Conservation (phyloP, 2,113 vertebrate genomes). For the Cavia aperea region DNA sequence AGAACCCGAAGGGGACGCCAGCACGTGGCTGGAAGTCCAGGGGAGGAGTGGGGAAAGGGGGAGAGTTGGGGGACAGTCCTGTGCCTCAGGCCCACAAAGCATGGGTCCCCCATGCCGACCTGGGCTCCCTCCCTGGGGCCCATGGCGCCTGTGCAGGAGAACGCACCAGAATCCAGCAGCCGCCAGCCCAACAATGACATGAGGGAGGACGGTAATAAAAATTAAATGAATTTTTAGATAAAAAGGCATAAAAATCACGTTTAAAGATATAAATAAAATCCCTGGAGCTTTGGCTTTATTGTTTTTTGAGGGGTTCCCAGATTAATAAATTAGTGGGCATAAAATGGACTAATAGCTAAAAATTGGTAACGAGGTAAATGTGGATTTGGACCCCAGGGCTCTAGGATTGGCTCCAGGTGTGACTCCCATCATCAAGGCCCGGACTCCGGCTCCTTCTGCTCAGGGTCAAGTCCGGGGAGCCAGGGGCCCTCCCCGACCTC, state of each 20-base stretch:
- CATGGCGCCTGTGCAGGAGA: accelerated
- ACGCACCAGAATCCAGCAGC: not conserved
- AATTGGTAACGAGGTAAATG: not conserved
- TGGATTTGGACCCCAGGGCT: not conserved
- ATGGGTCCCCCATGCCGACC: not conserved
- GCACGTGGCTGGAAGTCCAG: too few species aligned
- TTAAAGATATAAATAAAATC: conserved; percentile 68
- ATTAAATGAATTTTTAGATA: conserved; percentile 66
- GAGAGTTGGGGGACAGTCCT: not conserved
- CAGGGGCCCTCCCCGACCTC: not conserved
- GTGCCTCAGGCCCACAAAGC: accelerated
- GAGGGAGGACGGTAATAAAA: conserved; percentile 66
- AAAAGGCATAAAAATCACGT: conserved; percentile 68
- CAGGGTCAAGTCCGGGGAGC: not conserved
- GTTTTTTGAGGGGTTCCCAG: conserved; percentile 53
- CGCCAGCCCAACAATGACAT: not conserved
- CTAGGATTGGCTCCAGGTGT: not conserved
- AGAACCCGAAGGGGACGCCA: not conserved
- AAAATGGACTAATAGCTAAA: conserved; percentile 34
- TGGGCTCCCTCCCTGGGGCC: not conserved
- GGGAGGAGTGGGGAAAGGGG: not conserved
- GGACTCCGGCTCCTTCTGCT: not conserved
- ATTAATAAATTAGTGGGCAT: conserved; percentile 64
- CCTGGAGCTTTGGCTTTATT: conserved; percentile 46
- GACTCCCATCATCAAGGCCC: not conserved